Evolutionary conservation across 2,797 vertebrate species (phyloP), one percentile per base, ranked within the genome.

Genomic region (Mionectes olivaceus): DNA sequence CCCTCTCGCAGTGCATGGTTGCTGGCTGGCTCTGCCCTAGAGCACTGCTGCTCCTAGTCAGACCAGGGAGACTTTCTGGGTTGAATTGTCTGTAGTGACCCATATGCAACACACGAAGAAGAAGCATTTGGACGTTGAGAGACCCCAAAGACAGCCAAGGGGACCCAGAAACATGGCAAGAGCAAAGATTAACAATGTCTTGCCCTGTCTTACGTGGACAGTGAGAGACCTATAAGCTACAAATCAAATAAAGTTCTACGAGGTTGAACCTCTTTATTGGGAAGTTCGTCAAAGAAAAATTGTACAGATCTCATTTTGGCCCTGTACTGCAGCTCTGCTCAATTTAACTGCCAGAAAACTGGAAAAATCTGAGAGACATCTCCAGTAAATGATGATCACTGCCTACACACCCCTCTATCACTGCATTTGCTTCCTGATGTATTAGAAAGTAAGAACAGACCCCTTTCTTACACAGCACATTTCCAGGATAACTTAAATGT

Each of bases 231-330:
- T 68, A 10, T 7, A 73, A 57, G 9, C 9, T 57, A 56, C 15
- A 76, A 69, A 59, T 44, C 6, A 75, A 75, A 50, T 22, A 69
- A 49, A 83, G 25, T 41, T 47, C 37, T 14, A 44, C 10, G 33
- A 53, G 21, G 22, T 35, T 60, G 28, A 21, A 35, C 1, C 5
- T 37, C 7, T 61, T 44, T 15, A 2, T 25, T 30, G 49, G 6
- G n/a, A 77, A 79, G 30, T 27, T 59, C 23, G 71, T 16, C 33
- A 33, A 59, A 74, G 8, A 57, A 43, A 77, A 47, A 22, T 32
- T 4, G 0, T 0, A 1, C 37, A 7, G 22, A 35, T 13, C n/a
- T 70, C 5, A n/a, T 52, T 74, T 57, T 55, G 32, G 10, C 9
- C n/a, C 21, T 3, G 2, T 28, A 37, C 11, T n/a, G 43, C 14